Conservation (phyloP, 2,888 invertebrate species). For the Nemapogon koenigi region DNA sequence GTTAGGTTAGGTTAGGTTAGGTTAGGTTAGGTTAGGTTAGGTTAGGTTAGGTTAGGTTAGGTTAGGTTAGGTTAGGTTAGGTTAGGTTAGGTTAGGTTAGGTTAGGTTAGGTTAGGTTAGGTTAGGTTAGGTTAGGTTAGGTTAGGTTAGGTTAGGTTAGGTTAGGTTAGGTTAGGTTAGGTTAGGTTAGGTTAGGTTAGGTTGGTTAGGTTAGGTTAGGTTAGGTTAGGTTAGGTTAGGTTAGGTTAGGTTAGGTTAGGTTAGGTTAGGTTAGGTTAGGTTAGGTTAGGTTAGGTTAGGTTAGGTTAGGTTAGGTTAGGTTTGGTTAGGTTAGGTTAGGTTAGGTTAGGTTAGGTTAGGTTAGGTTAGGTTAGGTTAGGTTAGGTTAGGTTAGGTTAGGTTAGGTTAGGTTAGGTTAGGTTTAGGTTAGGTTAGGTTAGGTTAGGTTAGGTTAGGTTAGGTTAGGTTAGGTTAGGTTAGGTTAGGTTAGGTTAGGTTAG, state of each 20-base stretch:
- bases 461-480: conserved; percentile 10
- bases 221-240: conserved; percentile 1
- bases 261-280: background rate
- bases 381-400: conserved; percentile 4
- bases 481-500: conserved; percentile 11
- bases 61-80: conserved; percentile 20
- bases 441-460: conserved; percentile 10
- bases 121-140: conserved; percentile 23
- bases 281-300: conserved; percentile 5
- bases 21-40: conserved; percentile 20
- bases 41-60: conserved; percentile 18
- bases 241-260: background rate
- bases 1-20: conserved; percentile 19
- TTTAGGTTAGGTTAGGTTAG: conserved; percentile 11
- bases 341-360: background rate
- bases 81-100: conserved; percentile 20
- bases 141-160: conserved; percentile 23
- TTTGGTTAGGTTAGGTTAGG: background rate
- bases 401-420: conserved; percentile 11
- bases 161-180: conserved; percentile 23
- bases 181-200: conserved; percentile 20
- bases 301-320: background rate
- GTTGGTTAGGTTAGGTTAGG: conserved; percentile 14
- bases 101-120: conserved; percentile 23
- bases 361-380: background rate